Evolutionary conservation across 2,113 vertebrate species (phyloP).

Genomic region (Hiodon tergisus): DNA sequence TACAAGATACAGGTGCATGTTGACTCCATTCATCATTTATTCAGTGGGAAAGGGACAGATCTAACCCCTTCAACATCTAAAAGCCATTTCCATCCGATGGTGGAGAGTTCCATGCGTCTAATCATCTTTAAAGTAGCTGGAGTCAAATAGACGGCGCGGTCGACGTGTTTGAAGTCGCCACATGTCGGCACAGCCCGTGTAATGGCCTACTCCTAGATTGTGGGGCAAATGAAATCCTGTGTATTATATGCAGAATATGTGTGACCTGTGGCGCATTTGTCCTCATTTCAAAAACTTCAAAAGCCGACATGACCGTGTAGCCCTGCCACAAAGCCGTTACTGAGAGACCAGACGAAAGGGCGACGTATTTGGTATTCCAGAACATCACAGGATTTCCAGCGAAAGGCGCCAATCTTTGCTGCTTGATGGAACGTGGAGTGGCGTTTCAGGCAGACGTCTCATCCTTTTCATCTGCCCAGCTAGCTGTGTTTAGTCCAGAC

Average conservation of each 20-base stretch:
- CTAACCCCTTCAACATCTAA: constrained; percentile 32
- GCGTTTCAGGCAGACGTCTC: constrained; percentile 33
- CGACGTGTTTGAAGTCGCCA: neutral
- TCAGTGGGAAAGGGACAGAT: constrained; percentile 51
- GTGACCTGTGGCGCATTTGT: neutral
- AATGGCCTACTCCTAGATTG: too few relatives aligned
- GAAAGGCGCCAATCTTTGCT: constrained; percentile 24
- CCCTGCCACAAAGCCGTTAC: neutral
- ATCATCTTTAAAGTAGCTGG: constrained; percentile 6
- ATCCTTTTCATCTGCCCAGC: constrained; percentile 44
- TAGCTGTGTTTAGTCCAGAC: constrained; percentile 51
- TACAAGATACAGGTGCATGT: constrained; percentile 68
- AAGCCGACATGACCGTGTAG: neutral
- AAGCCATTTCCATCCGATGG: constrained; percentile 13
- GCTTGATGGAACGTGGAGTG: constrained; percentile 24
- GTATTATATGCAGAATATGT: neutral
- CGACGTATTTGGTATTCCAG: neutral
- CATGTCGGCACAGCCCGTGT: neutral
- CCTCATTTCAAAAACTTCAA: neutral
- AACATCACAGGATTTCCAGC: neutral
- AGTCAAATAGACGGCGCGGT: neutral
- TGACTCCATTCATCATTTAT: constrained; percentile 46
- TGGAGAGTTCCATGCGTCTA: neutral
- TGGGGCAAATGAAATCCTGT: neutral
- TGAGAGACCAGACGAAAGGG: neutral